These are phyloP conservation scores for Desmodus rotundus DNA, from an alignment of 2,113 vertebrate genomes.

Conservation along the genomic window DNA sequence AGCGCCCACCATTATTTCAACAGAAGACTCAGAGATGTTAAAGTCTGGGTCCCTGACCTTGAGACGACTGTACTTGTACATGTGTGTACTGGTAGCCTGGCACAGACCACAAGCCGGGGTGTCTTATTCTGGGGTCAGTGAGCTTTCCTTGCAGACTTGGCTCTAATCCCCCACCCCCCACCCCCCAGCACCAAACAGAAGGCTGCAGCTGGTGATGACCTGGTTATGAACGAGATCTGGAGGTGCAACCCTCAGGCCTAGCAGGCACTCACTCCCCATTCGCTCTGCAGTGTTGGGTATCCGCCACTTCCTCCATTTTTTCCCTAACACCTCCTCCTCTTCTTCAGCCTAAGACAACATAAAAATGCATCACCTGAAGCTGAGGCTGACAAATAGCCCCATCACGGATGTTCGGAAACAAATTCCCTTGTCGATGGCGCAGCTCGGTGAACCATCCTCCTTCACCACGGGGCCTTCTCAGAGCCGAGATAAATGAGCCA, in stretches of 20 bases:
- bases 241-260: neutral
- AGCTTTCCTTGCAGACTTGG: neutral
- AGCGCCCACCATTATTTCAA: neutral
- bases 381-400: constrained; percentile 37
- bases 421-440: neutral
- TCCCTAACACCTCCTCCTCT: neutral
- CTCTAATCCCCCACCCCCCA: neutral
- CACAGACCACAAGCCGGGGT: neutral
- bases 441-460: neutral
- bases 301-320: neutral
- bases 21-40: neutral
- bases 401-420: neutral
- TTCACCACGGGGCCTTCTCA: neutral
- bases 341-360: neutral
- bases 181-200: neutral
- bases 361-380: constrained; percentile 14
- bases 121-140: neutral
- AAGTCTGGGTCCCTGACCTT: neutral
- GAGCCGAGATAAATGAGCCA: constrained; percentile 52
- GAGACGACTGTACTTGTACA: neutral
- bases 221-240: neutral
- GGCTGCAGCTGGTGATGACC: neutral
- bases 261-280: fast-evolving
- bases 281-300: neutral
- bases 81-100: neutral